Conservation (phyloP, 2,113 vertebrate genomes). For the Taxidea taxus region DNA sequence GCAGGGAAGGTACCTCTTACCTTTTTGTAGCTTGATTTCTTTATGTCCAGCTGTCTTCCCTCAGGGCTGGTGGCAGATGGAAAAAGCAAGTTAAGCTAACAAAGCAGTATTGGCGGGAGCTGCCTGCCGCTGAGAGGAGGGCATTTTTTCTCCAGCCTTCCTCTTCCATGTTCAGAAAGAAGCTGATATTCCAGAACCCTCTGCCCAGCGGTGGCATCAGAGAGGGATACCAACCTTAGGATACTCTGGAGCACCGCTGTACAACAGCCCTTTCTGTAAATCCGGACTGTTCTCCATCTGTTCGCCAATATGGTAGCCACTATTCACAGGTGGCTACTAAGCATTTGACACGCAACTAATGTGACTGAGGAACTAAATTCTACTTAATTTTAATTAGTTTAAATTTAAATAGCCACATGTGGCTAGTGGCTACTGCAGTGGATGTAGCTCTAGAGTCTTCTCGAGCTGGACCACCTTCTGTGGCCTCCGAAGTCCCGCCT, state of each 20-base stretch:
- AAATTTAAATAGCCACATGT: background rate
- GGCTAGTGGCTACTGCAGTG: background rate
- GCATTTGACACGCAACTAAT: background rate
- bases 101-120: background rate
- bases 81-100: constrained; percentile 57
- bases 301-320: background rate
- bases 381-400: background rate
- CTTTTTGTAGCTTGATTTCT: constrained; percentile 99
- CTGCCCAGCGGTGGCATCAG: background rate
- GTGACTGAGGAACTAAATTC: background rate
- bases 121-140: background rate
- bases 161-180: background rate
- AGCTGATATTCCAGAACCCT: background rate
- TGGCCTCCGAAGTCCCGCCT: background rate
- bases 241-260: background rate
- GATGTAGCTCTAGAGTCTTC: background rate
- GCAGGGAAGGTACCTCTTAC: constrained; percentile 77
- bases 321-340: background rate
- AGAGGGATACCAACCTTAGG: background rate
- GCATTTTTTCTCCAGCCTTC: background rate
- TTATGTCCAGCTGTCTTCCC: constrained; percentile 93
- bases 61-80: constrained; percentile 86
- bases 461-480: background rate
- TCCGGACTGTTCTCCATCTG: background rate
- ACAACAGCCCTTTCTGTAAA: background rate